Base-by-base conservation (phyloP, 2,113 vertebrate genomes). In the Tragelaphus strepsiceros region DNA sequence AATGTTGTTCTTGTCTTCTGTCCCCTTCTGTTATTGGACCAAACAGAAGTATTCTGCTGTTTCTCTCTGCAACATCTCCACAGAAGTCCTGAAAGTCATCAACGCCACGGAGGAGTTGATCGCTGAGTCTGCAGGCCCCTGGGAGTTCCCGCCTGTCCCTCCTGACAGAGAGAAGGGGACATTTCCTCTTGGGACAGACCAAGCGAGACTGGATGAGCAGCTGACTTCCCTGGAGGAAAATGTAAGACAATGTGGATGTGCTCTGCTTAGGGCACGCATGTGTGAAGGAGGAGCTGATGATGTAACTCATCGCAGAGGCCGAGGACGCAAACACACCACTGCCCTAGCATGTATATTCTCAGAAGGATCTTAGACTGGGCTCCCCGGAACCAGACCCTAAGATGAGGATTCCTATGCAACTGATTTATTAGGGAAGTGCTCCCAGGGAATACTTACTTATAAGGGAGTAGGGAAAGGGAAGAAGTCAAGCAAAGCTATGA, bases 21-120 rank as follows among this genome's bases (percentile, higher is more conserved):
- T 99, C 97, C 98, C 97, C 98, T 56, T 98, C 98, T 98, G 86
- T 96, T 97, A 81, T 97, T 95, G 97, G 94, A 96, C 98, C 98
- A 98, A 99, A 99, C 99, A 99, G 99, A 99, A 99, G 99, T 99
- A 99, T 98, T 99, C 99, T 82, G 99, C 99, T 91, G 99, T 99
- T 59, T 99, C 99, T 97, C 99, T 99, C 98, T 99, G 99, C 99
- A 99, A 99, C 99, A 99, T 99, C 99, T 99, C 99, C 98, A 99
- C 99, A 51, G 99, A 99, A 98, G 99, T 99, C 96, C 99, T 99
- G 97, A 99, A 99, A 98, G 99, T 99, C 96, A 99, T 99, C 98
- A 99, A 99, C 1, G 99, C 99, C 89, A 99, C 99, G 0, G 99
- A 99, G 98, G 99, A 99, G 91, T 98, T 99, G 98, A 99, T 99